Evolutionary conservation across 2,113 vertebrate genomes (phyloP), one percentile per base, ranked within the genome.

Genomic region (Poecilia latipinna): DNA sequence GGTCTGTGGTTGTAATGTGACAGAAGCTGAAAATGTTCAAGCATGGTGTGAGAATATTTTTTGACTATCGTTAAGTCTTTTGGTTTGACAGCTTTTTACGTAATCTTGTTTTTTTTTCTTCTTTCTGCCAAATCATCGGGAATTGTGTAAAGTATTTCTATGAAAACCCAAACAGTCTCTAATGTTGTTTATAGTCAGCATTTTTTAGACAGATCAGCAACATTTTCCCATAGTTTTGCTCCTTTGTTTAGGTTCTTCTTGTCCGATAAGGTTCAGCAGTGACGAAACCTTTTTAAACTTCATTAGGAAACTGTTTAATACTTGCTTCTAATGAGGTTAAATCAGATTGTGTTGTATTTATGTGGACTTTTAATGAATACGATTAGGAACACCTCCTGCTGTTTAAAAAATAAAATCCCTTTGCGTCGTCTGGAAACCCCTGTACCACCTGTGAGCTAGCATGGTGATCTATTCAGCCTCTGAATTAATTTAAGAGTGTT

Each of bases 301-400:
- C 2, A 7, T 1, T 12, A 8, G 8, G 0, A 26, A 60, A 33
- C 57, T 26, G 31, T 31, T 57, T 22, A 69, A 54, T 32, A 26
- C 48, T 4, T 60, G 48, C n/a, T 60, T 11, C 51, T 26, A 54
- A 60, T 57, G 31, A 33, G 22, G 13, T 69, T 69, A 54, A 32
- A 32, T 28, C 12, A 2, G 15, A 68, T 54, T 12, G 17, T 54
- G 28, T 32, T 33, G 44, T 54, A 48, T 69, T 69, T 54, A 12
- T 54, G 68, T 69, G 44, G 29, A 33, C 3, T n/a, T 57, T 24
- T 24, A 68, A 32, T 57, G 51, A 33, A 33, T 32, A 22, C 57
- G 29, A 69, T 69, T 33, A 33, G 17, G 24, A 57, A 57, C 68
- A 57, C 68, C 48, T 24, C 28, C 48, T 70, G 31, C 31, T 70